Evolutionary conservation across 2,113 vertebrate species (phyloP).

Genomic region (Pipa parva): DNA sequence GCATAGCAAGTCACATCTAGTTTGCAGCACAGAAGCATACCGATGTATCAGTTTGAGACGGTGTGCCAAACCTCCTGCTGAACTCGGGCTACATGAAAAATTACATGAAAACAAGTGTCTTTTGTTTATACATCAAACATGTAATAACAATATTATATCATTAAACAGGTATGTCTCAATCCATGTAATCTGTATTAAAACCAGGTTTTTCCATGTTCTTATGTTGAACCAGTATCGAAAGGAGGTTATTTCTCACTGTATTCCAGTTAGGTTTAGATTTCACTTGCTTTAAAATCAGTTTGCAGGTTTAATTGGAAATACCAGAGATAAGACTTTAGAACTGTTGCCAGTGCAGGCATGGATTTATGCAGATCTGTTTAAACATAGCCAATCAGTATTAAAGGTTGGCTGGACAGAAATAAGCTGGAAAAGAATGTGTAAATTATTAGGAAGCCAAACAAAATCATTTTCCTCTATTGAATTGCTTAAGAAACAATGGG

Average conservation of each 20-base stretch:
- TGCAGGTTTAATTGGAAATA: not conserved
- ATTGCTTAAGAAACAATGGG: too few species aligned
- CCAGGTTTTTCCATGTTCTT: not conserved
- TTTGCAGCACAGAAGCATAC: not conserved
- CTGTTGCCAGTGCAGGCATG: not conserved
- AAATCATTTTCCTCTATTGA: too few species aligned
- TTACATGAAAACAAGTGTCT: not conserved
- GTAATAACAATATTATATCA: not conserved
- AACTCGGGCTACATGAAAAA: conserved; percentile 21
- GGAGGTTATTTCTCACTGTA: not conserved
- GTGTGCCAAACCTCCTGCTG: conserved; percentile 7
- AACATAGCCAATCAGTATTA: not conserved
- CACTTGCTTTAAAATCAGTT: not conserved
- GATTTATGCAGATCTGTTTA: not conserved
- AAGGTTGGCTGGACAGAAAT: not conserved
- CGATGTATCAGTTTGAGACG: conserved; percentile 9
- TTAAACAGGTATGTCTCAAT: not conserved
- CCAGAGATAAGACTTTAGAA: not conserved
- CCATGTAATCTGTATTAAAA: not conserved
- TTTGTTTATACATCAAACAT: not conserved
- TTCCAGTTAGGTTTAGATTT: not conserved
- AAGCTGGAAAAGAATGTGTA: not conserved
- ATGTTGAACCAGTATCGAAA: not conserved
- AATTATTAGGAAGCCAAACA: not conserved
- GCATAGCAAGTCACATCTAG: too few species aligned